Base-by-base conservation (phyloP, 2,113 vertebrate species). In the Callospermophilus lateralis region DNA sequence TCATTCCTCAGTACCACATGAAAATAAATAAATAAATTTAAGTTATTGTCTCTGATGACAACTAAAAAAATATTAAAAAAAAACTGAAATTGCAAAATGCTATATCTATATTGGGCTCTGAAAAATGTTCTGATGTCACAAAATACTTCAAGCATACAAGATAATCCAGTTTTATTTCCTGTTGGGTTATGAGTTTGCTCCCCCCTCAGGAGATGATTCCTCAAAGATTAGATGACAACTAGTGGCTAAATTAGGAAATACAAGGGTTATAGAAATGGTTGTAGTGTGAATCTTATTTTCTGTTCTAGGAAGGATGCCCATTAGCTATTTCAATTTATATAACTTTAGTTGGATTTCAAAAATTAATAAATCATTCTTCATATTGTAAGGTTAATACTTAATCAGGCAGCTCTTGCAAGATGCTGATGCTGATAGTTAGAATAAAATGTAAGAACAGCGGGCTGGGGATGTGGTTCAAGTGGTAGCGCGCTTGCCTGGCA, bases 331-430 rank as follows among this genome's bases (percentile, higher is more conserved):
- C 86, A 67, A 86, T 92, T 83, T 93, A 73, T 90, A 86, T 93
- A 88, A 90, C 81, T 93, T 96, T 85, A 77, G 17, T 84, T 97
- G 70, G 15, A 90, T 70, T 94, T 97, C 39, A 96, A 93, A 98
- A 90, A 86, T 95, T 84, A 87, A 68, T 74, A 94, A 74, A 90
- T 84, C 61, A 95, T 58, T 89, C 32, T 95, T 90, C 34, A 81
- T 94, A 92, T 74, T 72, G 4, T 89, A 94, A 95, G 39, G 37
- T 85, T 10, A 88, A 83, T 96, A 84, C 8, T 68, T 93, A 92
- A 90, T 80, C 37, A 86, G 42, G 48, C 8, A 67, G 13, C 7
- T 97, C 55, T 89, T 85, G 26, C 8, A 93, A 94, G 85, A 83
- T 92, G 20, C 24, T 94, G n/a, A 96, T 94, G 67, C 22, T 61